These are phyloP conservation scores for Campylorhamphus procurvoides DNA, from an alignment of 2,113 vertebrate genomes.

Conservation along the genomic window DNA sequence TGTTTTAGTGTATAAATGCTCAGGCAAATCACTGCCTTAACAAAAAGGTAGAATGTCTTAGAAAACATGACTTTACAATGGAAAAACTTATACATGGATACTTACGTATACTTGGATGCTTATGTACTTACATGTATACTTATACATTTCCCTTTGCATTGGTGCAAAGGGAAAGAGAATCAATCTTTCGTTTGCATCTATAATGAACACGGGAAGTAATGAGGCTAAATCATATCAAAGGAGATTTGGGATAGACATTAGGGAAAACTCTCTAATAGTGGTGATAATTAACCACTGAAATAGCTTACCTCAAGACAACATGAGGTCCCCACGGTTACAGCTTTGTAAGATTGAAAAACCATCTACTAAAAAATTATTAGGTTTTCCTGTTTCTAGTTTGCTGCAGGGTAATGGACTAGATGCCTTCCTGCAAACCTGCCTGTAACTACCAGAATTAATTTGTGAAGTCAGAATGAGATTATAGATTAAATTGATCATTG, in stretches of 20 bases:
- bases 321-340: background rate
- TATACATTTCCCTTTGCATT: background rate
- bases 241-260: background rate
- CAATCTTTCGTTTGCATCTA: background rate
- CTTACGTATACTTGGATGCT: no score
- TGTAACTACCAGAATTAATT: background rate
- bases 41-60: background rate
- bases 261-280: background rate
- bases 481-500: background rate
- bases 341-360: slow-evolving; percentile 10
- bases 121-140: no score
- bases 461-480: background rate
- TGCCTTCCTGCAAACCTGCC: background rate
- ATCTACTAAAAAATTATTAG: background rate
- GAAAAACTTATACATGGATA: background rate
- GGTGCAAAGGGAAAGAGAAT: background rate
- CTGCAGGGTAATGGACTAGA: background rate
- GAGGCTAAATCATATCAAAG: slow-evolving; percentile 17
- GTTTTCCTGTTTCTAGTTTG: background rate
- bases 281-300: slow-evolving; percentile 8
- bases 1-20: background rate
- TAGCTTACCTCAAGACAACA: slow-evolving; percentile 5
- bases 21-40: slow-evolving; percentile 8
- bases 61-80: background rate
- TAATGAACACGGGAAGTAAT: background rate